These are phyloP conservation scores for Streptopelia turtur DNA, from an alignment of 2,797 vertebrate species.

Conservation along the genomic window DNA sequence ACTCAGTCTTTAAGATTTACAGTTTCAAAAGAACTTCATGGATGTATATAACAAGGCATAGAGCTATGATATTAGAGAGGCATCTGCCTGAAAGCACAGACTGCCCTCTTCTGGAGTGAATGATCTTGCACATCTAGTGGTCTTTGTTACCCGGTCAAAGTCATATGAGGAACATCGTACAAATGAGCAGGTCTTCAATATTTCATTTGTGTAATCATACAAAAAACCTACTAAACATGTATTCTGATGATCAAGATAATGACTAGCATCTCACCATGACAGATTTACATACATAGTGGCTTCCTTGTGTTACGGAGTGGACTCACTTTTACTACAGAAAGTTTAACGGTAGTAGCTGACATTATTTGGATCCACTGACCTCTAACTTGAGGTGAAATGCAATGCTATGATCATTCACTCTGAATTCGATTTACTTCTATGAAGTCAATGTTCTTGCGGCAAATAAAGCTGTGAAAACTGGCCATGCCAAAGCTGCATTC, in stretches of 20 bases:
- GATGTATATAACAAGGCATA: neutral
- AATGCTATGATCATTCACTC: neutral
- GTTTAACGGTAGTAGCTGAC: neutral
- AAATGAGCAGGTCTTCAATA: neutral
- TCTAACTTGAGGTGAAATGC: neutral
- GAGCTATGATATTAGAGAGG: neutral
- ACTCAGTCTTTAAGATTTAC: neutral
- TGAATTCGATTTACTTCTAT: neutral
- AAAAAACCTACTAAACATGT: neutral
- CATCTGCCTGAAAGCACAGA: constrained; percentile 4
- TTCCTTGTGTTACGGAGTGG: neutral
- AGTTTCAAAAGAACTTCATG: neutral
- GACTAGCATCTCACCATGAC: neutral
- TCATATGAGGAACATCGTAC: neutral
- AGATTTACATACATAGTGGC: neutral
- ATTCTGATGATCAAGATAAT: neutral
- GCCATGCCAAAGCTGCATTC: neutral
- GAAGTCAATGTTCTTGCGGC: neutral
- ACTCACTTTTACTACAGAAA: neutral
- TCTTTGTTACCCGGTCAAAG: neutral
- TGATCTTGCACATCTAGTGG: neutral
- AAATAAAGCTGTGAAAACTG: neutral
- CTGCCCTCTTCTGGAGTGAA: constrained; percentile 47
- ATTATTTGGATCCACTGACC: neutral
- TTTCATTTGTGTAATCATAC: neutral